Conservation (phyloP, 2,113 vertebrate genomes). For the Poecile atricapillus region DNA sequence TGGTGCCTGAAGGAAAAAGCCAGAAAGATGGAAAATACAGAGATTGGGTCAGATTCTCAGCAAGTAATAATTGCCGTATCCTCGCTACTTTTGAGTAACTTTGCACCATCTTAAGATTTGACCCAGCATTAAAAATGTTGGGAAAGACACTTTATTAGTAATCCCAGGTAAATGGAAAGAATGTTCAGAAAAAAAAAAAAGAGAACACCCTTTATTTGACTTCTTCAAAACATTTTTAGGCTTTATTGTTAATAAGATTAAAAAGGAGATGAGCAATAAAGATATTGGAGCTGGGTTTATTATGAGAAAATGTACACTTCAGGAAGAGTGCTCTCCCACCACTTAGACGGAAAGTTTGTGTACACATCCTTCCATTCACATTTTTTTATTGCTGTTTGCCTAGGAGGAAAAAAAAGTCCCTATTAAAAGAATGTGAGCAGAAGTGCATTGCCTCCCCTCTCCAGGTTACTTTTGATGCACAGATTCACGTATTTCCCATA, state of each 20-base stretch:
- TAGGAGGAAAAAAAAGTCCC: constrained; percentile 59
- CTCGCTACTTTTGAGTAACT: background rate
- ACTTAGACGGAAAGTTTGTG: constrained; percentile 73
- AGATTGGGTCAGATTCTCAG: background rate
- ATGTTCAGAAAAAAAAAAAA: constrained; percentile 55
- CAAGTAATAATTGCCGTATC: background rate
- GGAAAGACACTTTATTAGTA: constrained; percentile 51
- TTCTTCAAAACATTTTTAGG: constrained; percentile 69
- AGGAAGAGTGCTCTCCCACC: constrained; percentile 68
- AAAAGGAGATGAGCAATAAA: constrained; percentile 80
- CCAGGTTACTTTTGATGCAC: constrained; percentile 26
- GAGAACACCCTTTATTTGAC: constrained; percentile 60
- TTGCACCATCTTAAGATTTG: background rate
- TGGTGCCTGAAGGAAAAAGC: background rate
- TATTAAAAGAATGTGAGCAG: constrained; percentile 68
- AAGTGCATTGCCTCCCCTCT: constrained; percentile 45
- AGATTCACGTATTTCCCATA: constrained; percentile 17
- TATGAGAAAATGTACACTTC: constrained; percentile 74
- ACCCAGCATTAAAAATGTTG: background rate
- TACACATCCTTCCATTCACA: constrained; percentile 78
- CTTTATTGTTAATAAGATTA: constrained; percentile 77
- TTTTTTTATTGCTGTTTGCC: constrained; percentile 85
- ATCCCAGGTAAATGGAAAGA: constrained; percentile 64
- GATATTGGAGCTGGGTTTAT: constrained; percentile 74
- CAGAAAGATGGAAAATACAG: background rate